Conservation (phyloP, 1,140 invertebrate genomes). For the Cydia pomonella region DNA sequence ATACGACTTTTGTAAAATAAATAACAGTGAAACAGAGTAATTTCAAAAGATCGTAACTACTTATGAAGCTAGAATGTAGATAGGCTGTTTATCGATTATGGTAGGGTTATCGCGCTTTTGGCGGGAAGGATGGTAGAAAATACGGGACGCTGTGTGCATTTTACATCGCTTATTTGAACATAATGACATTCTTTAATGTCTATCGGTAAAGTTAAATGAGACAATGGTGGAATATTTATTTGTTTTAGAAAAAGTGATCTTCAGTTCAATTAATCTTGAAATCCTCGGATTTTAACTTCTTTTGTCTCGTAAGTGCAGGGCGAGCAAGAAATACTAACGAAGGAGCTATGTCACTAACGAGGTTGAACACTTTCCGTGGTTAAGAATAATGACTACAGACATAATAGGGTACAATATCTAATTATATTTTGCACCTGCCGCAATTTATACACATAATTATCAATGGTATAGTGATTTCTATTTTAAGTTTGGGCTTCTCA, state of each 20-base stretch:
- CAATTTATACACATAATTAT: too few relatives aligned
- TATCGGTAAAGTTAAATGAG: conserved; percentile 19
- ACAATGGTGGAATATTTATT: conserved; percentile 10
- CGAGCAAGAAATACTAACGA: neutral
- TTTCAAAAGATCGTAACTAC: neutral
- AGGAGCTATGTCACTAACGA: neutral
- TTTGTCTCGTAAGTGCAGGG: neutral
- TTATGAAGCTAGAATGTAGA: neutral
- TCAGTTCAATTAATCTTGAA: conserved; percentile 1
- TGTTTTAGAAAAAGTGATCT: neutral
- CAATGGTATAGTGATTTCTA: too few relatives aligned
- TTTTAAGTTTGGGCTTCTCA: too few relatives aligned
- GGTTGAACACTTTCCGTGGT: neutral
- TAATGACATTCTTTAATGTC: conserved; percentile 20
- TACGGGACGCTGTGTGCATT: conserved; percentile 14
- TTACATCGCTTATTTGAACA: conserved; percentile 14
- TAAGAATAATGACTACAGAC: conserved; percentile 8
- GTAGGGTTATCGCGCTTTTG: neutral
- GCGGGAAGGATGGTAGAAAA: neutral
- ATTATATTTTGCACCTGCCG: neutral
- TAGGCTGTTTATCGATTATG: neutral
- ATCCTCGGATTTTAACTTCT: neutral
- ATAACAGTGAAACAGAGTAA: neutral
- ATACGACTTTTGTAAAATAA: neutral
- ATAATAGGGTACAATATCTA: neutral